phyloP scores from a whole-genome alignment of 2,113 vertebrate genomes.

The Scomber scombrus region DNA sequence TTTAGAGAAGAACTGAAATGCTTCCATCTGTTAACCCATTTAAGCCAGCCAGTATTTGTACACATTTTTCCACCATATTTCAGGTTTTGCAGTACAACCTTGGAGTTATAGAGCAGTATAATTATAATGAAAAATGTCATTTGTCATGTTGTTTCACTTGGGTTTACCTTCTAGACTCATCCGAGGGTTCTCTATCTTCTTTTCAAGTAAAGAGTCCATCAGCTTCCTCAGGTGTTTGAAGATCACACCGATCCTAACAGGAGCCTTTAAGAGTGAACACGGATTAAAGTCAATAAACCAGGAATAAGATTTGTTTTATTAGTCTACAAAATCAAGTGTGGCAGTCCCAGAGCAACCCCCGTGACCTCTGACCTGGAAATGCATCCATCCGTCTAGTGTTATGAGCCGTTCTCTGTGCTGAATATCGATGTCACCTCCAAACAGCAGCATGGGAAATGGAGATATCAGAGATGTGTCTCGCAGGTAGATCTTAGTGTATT shows the following conservation, averaged over 20 bases:
- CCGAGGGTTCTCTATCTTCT: slow-evolving; percentile 95
- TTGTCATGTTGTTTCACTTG: neutral
- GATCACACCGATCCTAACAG: slow-evolving; percentile 97
- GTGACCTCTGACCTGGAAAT: slow-evolving; percentile 90
- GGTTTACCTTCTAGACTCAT: slow-evolving; percentile 94
- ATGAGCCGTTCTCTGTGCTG: slow-evolving; percentile 94
- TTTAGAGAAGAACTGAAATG: no score
- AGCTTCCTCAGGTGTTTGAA: slow-evolving; percentile 96
- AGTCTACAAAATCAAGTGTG: neutral
- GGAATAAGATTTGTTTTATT: neutral
- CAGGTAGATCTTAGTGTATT: slow-evolving; percentile 93
- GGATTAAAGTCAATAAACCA: neutral
- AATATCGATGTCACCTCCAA: slow-evolving; percentile 97
- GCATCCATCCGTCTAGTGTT: slow-evolving; percentile 95
- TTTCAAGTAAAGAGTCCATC: slow-evolving; percentile 93
- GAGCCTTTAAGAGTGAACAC: slow-evolving; percentile 85
- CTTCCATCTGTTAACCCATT: no score
- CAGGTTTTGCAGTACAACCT: no score
- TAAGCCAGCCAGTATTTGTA: no score
- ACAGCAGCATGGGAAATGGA: slow-evolving; percentile 95
- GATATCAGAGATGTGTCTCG: slow-evolving; percentile 93
- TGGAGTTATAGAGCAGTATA: no score
- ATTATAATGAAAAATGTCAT: neutral
- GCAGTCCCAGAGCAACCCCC: neutral
- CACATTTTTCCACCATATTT: no score